A percentile compares a stretch with the other conserved stretches of the same genome.
These are phyloP conservation scores for Lepus townsendii DNA, from an alignment of 2,797 vertebrate species.

Conservation along the genomic window DNA sequence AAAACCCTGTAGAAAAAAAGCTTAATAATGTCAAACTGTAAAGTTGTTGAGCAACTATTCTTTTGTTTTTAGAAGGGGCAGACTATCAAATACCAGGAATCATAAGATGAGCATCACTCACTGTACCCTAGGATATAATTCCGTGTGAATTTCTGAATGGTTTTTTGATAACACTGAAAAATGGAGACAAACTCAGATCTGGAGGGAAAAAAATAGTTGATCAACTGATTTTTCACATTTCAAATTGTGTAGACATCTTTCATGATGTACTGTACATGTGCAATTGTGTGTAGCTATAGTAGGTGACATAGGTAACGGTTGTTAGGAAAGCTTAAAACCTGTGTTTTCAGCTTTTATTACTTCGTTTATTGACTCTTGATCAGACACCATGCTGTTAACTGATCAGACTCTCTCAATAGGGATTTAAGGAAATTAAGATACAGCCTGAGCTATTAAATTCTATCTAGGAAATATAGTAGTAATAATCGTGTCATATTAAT, in stretches of 20 bases:
- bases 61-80: slow-evolving; percentile 3
- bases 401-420: not conserved
- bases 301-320: not conserved
- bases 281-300: not conserved
- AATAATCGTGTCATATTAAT: not conserved
- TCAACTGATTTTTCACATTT: slow-evolving; percentile 20
- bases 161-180: slow-evolving; percentile 44
- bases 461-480: not conserved
- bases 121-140: not conserved
- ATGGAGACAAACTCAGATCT: not conserved
- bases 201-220: not conserved
- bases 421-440: not conserved
- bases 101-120: slow-evolving; percentile 7
- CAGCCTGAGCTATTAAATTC: not conserved
- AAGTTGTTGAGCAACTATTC: not conserved
- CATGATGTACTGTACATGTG: not conserved
- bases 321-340: not conserved
- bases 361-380: not conserved
- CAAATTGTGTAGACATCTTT: not conserved
- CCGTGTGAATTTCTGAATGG: slow-evolving; percentile 28
- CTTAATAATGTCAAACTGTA: not conserved
- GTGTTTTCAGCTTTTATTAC: slow-evolving; percentile 24
- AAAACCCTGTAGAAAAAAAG: not conserved
- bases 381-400: not conserved
- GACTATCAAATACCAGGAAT: not conserved